These are phyloP conservation scores for Rotaria macrura DNA, from an alignment of 2,888 invertebrate genomes.

Conservation along the genomic window DNA sequence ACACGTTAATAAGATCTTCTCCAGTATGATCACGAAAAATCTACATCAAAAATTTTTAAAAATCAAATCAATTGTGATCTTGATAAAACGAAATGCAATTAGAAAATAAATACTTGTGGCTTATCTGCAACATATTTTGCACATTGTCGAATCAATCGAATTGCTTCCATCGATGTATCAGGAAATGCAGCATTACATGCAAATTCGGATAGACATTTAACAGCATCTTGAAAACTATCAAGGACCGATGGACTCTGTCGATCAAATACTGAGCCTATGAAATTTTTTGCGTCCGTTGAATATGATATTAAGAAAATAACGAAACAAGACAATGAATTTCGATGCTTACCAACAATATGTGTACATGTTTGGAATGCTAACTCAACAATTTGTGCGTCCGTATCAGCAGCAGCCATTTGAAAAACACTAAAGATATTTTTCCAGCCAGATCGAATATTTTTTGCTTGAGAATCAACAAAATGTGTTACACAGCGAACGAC, in stretches of 20 bases:
- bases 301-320: too few species aligned
- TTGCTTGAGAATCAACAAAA: slow-evolving; percentile 92
- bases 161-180: slow-evolving; percentile 98
- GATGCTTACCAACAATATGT: slow-evolving; percentile 55
- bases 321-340: too few species aligned
- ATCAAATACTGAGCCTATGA: not conserved
- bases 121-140: slow-evolving; percentile 64
- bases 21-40: slow-evolving; percentile 64
- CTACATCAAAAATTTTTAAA: too few species aligned
- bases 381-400: slow-evolving; percentile 87
- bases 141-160: slow-evolving; percentile 82
- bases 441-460: slow-evolving; percentile 94
- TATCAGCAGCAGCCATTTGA: slow-evolving; percentile 78
- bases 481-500: slow-evolving; percentile 93
- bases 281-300: too few species aligned
- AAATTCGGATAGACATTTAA: slow-evolving; percentile 96
- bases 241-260: slow-evolving; percentile 86
- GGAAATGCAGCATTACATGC: slow-evolving; percentile 94
- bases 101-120: slow-evolving; percentile 55
- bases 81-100: too few species aligned
- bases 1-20: slow-evolving; percentile 58
- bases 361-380: slow-evolving; percentile 62
- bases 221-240: slow-evolving; percentile 94
- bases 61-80: too few species aligned
- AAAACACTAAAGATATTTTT: slow-evolving; percentile 98